These are phyloP conservation scores for Ctena decussata DNA, from an alignment of 2,888 invertebrate genomes.

Conservation along the genomic window DNA sequence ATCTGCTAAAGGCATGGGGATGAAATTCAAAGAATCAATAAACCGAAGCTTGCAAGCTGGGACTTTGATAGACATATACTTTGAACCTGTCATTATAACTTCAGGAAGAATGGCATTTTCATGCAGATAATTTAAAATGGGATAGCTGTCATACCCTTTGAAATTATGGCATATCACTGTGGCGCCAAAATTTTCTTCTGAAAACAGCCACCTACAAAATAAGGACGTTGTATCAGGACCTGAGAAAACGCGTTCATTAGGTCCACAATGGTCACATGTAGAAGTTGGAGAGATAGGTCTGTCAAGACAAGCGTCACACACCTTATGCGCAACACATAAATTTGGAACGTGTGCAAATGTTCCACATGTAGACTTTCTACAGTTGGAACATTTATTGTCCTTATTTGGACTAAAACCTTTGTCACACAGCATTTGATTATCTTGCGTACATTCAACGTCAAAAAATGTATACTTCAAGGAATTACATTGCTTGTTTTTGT, in stretches of 20 bases:
- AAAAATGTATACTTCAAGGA: background rate
- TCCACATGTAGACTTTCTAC: background rate
- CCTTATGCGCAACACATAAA: background rate
- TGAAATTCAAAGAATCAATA: too few relatives aligned
- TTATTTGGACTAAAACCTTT: background rate
- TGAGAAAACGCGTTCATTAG: background rate
- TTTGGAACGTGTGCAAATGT: background rate
- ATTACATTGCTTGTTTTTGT: too few relatives aligned
- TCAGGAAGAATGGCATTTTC: conserved; percentile 31
- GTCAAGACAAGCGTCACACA: background rate
- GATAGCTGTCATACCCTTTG: too few relatives aligned
- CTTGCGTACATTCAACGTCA: background rate
- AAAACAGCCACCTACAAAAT: conserved; percentile 55
- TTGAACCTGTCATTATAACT: conserved; percentile 39
- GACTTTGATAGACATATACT: conserved; percentile 33
- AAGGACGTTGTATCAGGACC: background rate
- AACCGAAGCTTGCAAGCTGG: conserved; percentile 35
- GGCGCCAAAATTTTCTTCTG: too few relatives aligned
- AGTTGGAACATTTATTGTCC: background rate
- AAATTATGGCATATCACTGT: too few relatives aligned
- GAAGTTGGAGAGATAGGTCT: background rate
- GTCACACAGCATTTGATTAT: background rate
- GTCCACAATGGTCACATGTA: background rate
- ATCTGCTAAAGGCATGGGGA: conserved; percentile 43
- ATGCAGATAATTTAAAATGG: too few relatives aligned